phyloP scores from a whole-genome alignment of 2,888 invertebrate species.

The Tenthredo scrophulariae region DNA sequence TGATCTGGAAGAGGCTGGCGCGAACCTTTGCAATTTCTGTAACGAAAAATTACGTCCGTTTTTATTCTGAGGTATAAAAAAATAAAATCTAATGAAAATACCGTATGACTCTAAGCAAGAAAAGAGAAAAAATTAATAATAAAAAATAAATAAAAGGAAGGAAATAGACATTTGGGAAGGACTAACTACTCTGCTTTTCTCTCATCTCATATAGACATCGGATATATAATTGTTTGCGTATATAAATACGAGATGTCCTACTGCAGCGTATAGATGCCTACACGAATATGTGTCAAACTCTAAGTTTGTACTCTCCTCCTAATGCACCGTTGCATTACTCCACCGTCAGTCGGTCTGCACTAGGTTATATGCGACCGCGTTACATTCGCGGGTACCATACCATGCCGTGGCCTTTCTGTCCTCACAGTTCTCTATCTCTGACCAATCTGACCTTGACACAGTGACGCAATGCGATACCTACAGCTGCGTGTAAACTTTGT shows the following conservation, averaged over 20 bases:
- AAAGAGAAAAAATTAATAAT: background rate
- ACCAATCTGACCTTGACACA: slow-evolving; percentile 67
- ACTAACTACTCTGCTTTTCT: background rate
- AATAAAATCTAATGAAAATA: background rate
- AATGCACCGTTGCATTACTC: slow-evolving; percentile 3
- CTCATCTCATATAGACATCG: background rate
- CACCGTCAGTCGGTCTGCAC: background rate
- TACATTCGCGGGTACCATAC: background rate
- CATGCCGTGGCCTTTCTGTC: slow-evolving; percentile 21
- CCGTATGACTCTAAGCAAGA: background rate
- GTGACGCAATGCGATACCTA: slow-evolving; percentile 60
- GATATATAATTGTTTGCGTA: slow-evolving; percentile 3
- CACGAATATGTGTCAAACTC: slow-evolving; percentile 28
- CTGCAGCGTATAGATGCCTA: background rate
- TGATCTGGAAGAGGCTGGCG: slow-evolving; percentile 98
- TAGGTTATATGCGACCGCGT: background rate
- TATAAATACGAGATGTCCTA: background rate
- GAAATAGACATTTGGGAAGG: background rate
- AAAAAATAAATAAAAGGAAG: background rate
- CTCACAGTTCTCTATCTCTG: slow-evolving; percentile 53
- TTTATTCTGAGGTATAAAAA: slow-evolving; percentile 53
- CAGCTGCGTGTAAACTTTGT: slow-evolving; percentile 42
- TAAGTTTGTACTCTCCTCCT: slow-evolving; percentile 14
- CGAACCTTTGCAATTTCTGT: slow-evolving; percentile 99
- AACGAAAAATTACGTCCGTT: slow-evolving; percentile 77